Percentiles rank a stretch among this genome's conserved stretches.
Conservation (phyloP, 2,888 invertebrate species). For the Chaetoderma sp. region DNA sequence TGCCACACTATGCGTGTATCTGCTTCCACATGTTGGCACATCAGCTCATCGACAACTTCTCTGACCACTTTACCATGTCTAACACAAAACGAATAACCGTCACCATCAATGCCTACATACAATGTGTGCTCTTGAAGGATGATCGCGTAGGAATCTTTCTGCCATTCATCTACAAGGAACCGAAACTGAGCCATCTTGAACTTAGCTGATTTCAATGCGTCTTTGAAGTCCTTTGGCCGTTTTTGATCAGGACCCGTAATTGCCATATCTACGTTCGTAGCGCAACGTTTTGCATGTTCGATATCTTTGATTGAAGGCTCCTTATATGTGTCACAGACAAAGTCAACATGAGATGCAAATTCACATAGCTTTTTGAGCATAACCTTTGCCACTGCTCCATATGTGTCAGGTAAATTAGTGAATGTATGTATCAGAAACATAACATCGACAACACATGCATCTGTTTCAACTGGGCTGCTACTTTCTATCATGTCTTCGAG, state of each 20-base stretch:
- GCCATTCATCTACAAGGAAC: too few relatives aligned
- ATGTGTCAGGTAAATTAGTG: slow-evolving; percentile 7
- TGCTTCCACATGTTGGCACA: too few relatives aligned
- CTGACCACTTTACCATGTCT: too few relatives aligned
- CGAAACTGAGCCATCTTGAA: too few relatives aligned
- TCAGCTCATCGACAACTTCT: too few relatives aligned
- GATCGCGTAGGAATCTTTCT: too few relatives aligned
- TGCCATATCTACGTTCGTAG: neutral
- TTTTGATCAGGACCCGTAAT: slow-evolving; percentile 23
- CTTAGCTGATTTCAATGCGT: too few relatives aligned
- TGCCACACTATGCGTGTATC: slow-evolving; percentile 10
- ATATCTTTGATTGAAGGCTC: neutral
- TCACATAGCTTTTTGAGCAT: neutral
- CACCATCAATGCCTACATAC: too few relatives aligned
- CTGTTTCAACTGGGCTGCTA: neutral
- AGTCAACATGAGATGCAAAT: neutral
- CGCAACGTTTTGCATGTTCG: slow-evolving; percentile 2
- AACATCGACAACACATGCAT: slow-evolving; percentile 22
- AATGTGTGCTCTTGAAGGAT: too few relatives aligned
- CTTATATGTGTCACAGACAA: neutral
- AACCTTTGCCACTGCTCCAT: slow-evolving; percentile 11
- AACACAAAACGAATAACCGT: too few relatives aligned
- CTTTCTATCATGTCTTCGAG: slow-evolving; percentile 5
- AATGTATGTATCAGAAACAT: slow-evolving; percentile 18
- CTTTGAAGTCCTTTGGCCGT: slow-evolving; percentile 17